Percentiles rank a stretch among this genome's conserved stretches.
Evolutionary conservation across 2,888 invertebrate genomes (phyloP).

Genomic region (Acanthopleura granulata): DNA sequence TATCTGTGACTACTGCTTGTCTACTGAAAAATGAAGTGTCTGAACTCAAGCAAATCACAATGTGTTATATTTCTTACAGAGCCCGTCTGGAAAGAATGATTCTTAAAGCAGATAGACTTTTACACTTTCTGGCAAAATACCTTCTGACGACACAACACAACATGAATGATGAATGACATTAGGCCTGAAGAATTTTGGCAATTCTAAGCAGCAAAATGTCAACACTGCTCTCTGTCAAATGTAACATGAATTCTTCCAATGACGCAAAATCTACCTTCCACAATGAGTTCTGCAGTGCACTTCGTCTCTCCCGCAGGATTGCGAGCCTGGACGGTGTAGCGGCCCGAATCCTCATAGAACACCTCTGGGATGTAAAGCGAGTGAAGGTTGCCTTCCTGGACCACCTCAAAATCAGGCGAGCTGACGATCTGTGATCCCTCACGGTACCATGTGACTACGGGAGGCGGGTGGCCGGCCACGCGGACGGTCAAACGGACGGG

Average conservation of each 20-base stretch:
- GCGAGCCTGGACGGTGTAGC: constrained; percentile 65
- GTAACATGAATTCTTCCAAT: background rate
- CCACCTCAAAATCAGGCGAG: constrained; percentile 66
- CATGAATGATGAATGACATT: too few species aligned
- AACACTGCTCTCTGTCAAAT: background rate
- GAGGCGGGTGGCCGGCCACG: constrained; percentile 64
- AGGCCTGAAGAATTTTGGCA: too few species aligned
- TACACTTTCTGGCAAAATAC: too few species aligned
- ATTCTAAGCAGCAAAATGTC: too few species aligned
- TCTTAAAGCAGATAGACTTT: too few species aligned
- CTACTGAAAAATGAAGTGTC: too few species aligned
- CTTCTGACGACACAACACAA: too few species aligned
- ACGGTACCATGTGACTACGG: constrained; percentile 67
- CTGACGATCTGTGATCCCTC: constrained; percentile 69
- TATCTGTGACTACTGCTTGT: too few species aligned
- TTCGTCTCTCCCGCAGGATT: constrained; percentile 71
- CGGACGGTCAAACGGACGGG: constrained; percentile 63
- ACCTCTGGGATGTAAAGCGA: constrained; percentile 79
- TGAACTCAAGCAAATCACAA: too few species aligned
- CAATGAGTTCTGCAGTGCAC: constrained; percentile 83
- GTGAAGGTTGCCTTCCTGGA: constrained; percentile 76
- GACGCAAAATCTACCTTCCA: constrained; percentile 66
- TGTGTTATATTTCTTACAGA: too few species aligned
- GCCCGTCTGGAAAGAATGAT: too few species aligned
- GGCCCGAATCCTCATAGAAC: constrained; percentile 70